Evolutionary conservation across 2,113 vertebrate species (phyloP).

Genomic region (Semicossyphus pulcher): DNA sequence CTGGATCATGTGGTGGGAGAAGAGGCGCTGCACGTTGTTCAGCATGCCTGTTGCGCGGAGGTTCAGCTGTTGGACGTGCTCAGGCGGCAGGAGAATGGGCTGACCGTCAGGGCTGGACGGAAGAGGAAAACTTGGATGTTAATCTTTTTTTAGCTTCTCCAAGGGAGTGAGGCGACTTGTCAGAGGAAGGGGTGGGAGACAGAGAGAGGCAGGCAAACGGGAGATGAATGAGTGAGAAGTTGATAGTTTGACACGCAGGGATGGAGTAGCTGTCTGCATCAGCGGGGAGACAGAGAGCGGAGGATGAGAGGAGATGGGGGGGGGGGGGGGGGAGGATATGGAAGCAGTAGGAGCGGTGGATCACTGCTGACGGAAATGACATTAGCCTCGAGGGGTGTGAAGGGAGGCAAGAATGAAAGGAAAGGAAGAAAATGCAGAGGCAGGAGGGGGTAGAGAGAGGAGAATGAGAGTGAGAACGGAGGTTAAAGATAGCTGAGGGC

Average conservation of each 20-base stretch:
- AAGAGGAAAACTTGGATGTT: not conserved
- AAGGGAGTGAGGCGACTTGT: slow-evolving; percentile 22
- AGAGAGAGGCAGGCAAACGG: not conserved
- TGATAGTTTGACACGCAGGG: slow-evolving; percentile 47
- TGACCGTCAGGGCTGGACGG: slow-evolving; percentile 89
- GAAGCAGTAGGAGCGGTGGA: slow-evolving; percentile 22
- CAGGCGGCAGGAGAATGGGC: slow-evolving; percentile 90
- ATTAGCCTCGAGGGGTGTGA: slow-evolving; percentile 47
- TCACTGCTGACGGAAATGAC: slow-evolving; percentile 47
- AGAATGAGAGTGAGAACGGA: not conserved
- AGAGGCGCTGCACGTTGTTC: slow-evolving; percentile 94
- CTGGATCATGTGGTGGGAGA: slow-evolving; percentile 97
- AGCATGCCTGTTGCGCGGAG: slow-evolving; percentile 93
- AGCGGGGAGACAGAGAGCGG: slow-evolving; percentile 8
- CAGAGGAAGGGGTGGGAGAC: slow-evolving; percentile 1
- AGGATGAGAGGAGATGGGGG: slow-evolving; percentile 27
- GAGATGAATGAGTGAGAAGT: slow-evolving; percentile 44
- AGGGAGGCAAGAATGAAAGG: slow-evolving; percentile 37
- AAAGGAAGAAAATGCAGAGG: slow-evolving; percentile 1
- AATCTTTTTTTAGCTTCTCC: slow-evolving; percentile 4
- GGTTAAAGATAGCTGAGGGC: slow-evolving; percentile 7
- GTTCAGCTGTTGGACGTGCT: slow-evolving; percentile 92
- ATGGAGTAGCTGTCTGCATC: slow-evolving; percentile 35
- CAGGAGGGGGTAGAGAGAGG: not conserved
- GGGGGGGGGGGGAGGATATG: not conserved